These are phyloP conservation scores for Platanista minor DNA, from an alignment of 2,113 vertebrate species.

Conservation along the genomic window DNA sequence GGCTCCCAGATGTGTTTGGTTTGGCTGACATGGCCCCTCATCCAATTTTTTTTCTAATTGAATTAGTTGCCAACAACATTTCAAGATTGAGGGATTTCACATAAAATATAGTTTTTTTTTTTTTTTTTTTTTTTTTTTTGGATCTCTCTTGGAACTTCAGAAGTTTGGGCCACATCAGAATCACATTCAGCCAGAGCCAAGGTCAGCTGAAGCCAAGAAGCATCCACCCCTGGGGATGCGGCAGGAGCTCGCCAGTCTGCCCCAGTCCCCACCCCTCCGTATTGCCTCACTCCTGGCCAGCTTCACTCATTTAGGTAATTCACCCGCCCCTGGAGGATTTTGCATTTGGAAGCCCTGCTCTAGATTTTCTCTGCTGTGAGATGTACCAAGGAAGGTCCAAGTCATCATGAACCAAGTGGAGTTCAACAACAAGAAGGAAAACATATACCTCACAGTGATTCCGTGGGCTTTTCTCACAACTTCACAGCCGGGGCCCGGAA, in stretches of 20 bases:
- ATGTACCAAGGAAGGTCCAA: not conserved
- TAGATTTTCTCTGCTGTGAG: not conserved
- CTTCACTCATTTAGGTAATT: not conserved
- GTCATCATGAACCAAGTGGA: not conserved
- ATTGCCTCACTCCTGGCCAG: not conserved
- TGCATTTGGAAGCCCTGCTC: not conserved
- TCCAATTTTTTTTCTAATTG: not conserved
- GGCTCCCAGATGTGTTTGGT: not conserved
- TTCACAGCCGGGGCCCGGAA: not conserved
- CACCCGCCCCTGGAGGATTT: not conserved
- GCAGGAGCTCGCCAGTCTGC: not conserved
- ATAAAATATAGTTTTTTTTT: not conserved
- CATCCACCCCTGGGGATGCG: accelerated
- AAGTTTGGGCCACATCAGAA: not conserved
- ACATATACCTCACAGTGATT: accelerated
- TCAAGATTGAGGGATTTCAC: not conserved
- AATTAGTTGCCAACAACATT: not conserved
- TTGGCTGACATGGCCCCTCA: not conserved
- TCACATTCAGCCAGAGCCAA: not conserved
- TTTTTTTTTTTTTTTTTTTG: not conserved
- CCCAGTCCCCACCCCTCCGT: not conserved
- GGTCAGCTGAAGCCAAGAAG: not conserved
- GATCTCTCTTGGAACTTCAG: not conserved
- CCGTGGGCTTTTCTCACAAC: not conserved
- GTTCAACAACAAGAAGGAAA: not conserved